Base-by-base conservation (phyloP, 2,113 vertebrate genomes). In the Lontra canadensis region DNA sequence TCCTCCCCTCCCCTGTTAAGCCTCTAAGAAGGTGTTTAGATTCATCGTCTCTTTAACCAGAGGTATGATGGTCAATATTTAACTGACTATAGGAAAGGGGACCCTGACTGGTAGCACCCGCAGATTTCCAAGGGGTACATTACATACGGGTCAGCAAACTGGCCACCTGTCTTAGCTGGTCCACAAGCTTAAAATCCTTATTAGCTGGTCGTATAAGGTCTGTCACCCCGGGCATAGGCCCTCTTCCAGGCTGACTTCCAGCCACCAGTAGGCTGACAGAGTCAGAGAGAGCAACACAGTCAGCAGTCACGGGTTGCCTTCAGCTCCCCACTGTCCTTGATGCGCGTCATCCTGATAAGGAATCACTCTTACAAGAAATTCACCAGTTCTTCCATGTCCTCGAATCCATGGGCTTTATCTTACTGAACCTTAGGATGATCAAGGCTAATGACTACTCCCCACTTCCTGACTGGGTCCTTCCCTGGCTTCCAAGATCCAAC, bases 161-260 rank as follows among this genome's bases (percentile, higher is more conserved):
- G 15, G 57, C 29, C 44, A 7, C 73, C 25, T 4, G 39, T 44
- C 42, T 44, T 59, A 71, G 26, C 23, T 14, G 34, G 15, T 12
- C 57, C 39, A 87, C 14, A 61, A 20, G 61, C 79, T 47, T 61
- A 31, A 59, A 78, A 57, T 15, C 57, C 15, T 34, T 49, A 78
- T 15, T 61, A 65, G 9, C 79, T 44, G 20, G 31, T 9, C 42
- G 29, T 52, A 2, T 6, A n/a, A 61, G 6, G 5, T 42, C 1
- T 76, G 67, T 47, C 8, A 26, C 3, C 42, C n/a, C 3, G 21
- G 7, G 2, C 15, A 0, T 8, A 10, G 4, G 15, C 12, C 42
- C 9, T 44, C 20, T 55, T 39, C 44, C 31, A 17, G 0, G 36
- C 25, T 61, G 47, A 69, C 10, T 71, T 63, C 4, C 31, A n/a